Base-by-base conservation (phyloP, 2,113 vertebrate genomes). In the Sceloporus tristichus region DNA sequence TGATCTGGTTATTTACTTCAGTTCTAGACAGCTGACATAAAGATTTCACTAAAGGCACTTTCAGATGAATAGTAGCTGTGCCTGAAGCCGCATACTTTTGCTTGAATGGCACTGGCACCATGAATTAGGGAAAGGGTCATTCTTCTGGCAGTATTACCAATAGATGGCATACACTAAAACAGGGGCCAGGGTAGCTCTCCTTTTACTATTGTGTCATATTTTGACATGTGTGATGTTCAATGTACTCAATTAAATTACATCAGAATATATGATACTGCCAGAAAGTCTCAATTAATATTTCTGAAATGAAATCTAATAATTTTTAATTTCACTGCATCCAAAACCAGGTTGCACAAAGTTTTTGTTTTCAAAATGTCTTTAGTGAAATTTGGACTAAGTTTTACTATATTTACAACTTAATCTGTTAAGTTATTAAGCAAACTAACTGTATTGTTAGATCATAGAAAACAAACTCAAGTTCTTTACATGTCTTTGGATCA, bases 1-100 rank as follows among this genome's bases (percentile, higher is more conserved):
- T 89, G 88, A 89, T 95, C 92, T 79, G 83, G 0, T 27, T 90
- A 3, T 86, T 70, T 90, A 62, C 75, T 78, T 82, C 77, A 89
- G 87, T 90, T 90, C 78, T 86, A 42, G 84, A 88, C 74, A 14
- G 0, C 4, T 65, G 0, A 1, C 85, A 92, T 86, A 76, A 82
- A 86, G 76, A 76, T 19, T 86, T 90, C 91, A 85, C 9, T 91
- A 70, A 77, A 54, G 73, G 73, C 25, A n/a, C n/a, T 38, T 76
- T 77, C 38, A 66, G 74, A 88, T 54, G 73, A 78, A 73, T 42
- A 54, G 14, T 54, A n/a, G 19, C 85, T 82, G 18, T 29, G 23
- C 38, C 59, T 77, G 62, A 54, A 75, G 10, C 6, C 38, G 19
- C n/a, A 38, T 59, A 14, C 53, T 76, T 75, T 87, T 73, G 27